Base-by-base conservation (phyloP, 2,888 invertebrate genomes). In the Pterobdella sp. region DNA sequence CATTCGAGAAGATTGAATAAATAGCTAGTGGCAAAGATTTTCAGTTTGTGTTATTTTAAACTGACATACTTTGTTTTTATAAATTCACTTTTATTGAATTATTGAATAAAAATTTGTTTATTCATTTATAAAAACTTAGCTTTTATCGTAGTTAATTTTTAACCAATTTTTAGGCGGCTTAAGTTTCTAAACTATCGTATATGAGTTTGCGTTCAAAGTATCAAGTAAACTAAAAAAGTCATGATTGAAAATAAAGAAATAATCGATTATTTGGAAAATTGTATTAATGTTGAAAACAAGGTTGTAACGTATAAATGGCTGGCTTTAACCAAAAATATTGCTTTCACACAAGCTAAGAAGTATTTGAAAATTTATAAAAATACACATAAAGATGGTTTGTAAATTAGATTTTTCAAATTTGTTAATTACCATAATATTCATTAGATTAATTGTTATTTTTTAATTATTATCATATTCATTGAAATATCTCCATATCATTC, bases 281-380 rank as follows among this genome's bases (percentile, higher is more conserved):
- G 18, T 3, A 32, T 69, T 26, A 26, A 69, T 32, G 69, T 52
- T 2, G 69, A 69, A 32, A 26, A 42, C 26, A 69, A 52, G 34
- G 22, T 69, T 29, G 69, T 69, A 22, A 69, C 69, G 26, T 69
- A 69, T 26, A 69, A 69, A 69, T 69, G 69, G 52, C 69, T 69
- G 0, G 49, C 42, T 34, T 31, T 69, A n/a, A 31, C 1, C 32
- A 52, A 69, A 52, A 69, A 69, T 42, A 49, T 69, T 3, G 1
- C 69, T 7, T 32, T 69, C 22, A 31, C 26, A 29, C 32, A 32
- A 29, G 69, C 69, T 14, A 69, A 69, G 34, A 42, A 26, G 32
- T 37, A 1, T 69, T 34, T 69, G 1, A 32, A 52, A 18, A 34
- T 52, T 10, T 69, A 42, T 37, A 31, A 52, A 14, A 29, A n/a